Evolutionary conservation across 2,113 vertebrate species (phyloP).

Genomic region (Clarias macrocephalus): DNA sequence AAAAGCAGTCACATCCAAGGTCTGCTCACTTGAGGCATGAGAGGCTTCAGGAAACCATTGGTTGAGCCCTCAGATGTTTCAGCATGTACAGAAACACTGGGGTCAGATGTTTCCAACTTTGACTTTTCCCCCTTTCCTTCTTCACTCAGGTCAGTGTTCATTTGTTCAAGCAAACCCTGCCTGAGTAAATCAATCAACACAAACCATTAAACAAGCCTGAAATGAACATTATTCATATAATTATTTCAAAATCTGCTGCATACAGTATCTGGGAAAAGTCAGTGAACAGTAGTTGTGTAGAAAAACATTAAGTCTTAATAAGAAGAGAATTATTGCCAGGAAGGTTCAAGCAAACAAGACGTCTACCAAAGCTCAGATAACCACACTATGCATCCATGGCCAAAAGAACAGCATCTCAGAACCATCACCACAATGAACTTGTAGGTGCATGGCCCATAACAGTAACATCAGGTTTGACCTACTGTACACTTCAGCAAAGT

Average conservation of each 20-base stretch:
- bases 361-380: background rate
- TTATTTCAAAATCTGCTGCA: too few relatives aligned
- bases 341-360: background rate
- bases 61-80: slow-evolving; percentile 12
- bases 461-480: background rate
- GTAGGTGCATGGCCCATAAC: background rate
- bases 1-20: too few relatives aligned
- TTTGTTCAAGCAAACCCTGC: slow-evolving; percentile 67
- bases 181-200: slow-evolving; percentile 55
- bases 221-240: too few relatives aligned
- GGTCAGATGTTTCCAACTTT: slow-evolving; percentile 55
- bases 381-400: background rate
- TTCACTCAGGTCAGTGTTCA: slow-evolving; percentile 65
- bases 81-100: slow-evolving; percentile 55
- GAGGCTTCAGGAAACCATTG: slow-evolving; percentile 36
- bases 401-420: background rate
- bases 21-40: slow-evolving; percentile 41
- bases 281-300: too few relatives aligned
- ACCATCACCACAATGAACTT: background rate
- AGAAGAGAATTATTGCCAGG: background rate
- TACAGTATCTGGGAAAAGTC: background rate
- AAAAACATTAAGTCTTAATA: background rate
- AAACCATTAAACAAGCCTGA: background rate
- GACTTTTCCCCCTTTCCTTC: slow-evolving; percentile 47
- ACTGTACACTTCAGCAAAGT: background rate